Conservation (phyloP, 2,888 invertebrate species). For the Ypsolopha sequella region DNA sequence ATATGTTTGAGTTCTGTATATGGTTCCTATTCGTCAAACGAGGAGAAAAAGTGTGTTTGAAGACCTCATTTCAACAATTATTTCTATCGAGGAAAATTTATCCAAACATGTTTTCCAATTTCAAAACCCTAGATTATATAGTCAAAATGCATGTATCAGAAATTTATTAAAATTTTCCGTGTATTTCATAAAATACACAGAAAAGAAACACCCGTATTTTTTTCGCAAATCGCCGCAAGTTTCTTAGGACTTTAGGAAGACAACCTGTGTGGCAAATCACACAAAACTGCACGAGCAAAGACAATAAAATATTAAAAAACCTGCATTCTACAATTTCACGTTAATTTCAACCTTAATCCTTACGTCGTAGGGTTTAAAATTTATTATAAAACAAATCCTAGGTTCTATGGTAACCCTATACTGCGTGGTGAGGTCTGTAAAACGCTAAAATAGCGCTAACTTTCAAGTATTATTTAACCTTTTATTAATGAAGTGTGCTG, state of each 20-base stretch:
- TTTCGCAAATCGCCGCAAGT: too few species aligned
- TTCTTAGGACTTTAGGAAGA: not conserved
- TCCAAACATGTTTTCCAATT: too few species aligned
- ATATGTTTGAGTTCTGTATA: too few species aligned
- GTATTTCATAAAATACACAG: too few species aligned
- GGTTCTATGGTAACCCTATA: constrained; percentile 23
- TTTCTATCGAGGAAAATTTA: too few species aligned
- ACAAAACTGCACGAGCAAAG: not conserved
- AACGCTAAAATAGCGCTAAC: constrained; percentile 29
- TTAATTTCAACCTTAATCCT: not conserved
- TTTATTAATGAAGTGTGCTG: constrained; percentile 57
- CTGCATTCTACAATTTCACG: not conserved
- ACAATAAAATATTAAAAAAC: not conserved
- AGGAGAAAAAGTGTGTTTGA: too few species aligned
- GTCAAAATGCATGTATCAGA: too few species aligned
- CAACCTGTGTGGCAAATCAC: not conserved
- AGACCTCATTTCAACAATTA: too few species aligned
- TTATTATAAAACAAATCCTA: not conserved
- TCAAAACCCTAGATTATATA: too few species aligned
- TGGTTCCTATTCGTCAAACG: too few species aligned
- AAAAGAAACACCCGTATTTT: too few species aligned
- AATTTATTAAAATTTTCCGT: too few species aligned
- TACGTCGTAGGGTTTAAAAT: not conserved
- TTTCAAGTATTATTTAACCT: constrained; percentile 52
- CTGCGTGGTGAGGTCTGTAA: constrained; percentile 17